Base-by-base conservation (phyloP, 1,140 invertebrate genomes). In the Drosophila lowei region DNA sequence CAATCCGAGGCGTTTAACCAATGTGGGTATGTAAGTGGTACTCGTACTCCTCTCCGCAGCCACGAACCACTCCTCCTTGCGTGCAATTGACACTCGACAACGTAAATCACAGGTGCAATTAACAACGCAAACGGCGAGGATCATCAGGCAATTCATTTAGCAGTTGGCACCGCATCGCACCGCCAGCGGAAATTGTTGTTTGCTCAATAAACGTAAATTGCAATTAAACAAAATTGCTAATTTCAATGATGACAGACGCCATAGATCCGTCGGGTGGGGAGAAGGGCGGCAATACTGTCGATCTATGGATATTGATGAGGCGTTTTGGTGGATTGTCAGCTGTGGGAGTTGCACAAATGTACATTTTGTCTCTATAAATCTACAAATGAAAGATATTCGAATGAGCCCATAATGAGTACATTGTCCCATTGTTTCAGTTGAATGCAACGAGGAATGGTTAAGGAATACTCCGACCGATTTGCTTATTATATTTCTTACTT, bases 201-300 rank as follows among this genome's bases (percentile, higher is more conserved):
- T 80, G 77, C 64, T 48, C 83, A 86, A 86, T 86, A 86, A 86
- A 86, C 86, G 73, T 86, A 88, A 86, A 86, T 88, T 86, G 83
- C 81, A 88, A 86, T 86, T 81, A 86, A 81, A 81, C 78, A 81
- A 81, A 81, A 86, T 88, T 86, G 83, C 81, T 81, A 85, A 85
- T 85, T 85, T 77, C 80, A 81, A 75, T 77, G 81, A 80, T 81
- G 80, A 85, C 81, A 85, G 74, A 50, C 50, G 58, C 81, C 77
- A 77, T 85, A 80, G 80, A 86, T 86, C 60, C 38, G 55, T 48
- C 16, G 66, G 58, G 60, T 16, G 47, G 53, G 43, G 42, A 44
- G 34, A 4, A 13, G 11, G 1, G 34, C 3, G 34, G 34, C 34
- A 56, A 43, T 57, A 49, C 56, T 6, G 18, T 28, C 48, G 8